Evolutionary conservation across 2,888 invertebrate genomes (phyloP), one percentile per base, ranked within the genome.

Genomic region (Euzetes globulus): DNA sequence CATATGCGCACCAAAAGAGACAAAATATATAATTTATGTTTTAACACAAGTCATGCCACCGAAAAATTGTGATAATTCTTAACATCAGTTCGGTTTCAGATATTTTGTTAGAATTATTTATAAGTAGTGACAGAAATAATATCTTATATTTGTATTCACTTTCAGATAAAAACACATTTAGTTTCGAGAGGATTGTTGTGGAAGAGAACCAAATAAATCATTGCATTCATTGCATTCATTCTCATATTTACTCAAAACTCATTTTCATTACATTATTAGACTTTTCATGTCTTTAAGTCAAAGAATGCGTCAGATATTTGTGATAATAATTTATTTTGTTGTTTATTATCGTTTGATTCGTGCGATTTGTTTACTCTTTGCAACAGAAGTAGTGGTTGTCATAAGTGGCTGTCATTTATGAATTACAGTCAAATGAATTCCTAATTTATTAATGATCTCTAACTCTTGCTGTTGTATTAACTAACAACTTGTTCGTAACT

Each of bases 161-260:
- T 55, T 55, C 7, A 55, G 55, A 55, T 55, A 55, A 55, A 55
- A 55, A 55, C 55, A 55, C n/a, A 55, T 55, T 55, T 55, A 55
- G 25, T 55, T 50, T 55, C 11, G 55, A 55, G 55, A 55, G 55
- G 55, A 55, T 55, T 55, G 6, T 55, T 19, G 19, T 50, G n/a
- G 50, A 50, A n/a, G 50, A 19, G 50, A 50, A 60, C 22, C 6
- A 11, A 60, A 60, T 60, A 60, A 60, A 60, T 60, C 60, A 60
- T 60, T 60, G 13, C 60, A 60, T 60, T 60, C 60, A 29, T 60
- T 33, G 29, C 1, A 27, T 58, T 27, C 27, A 17, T 58, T 58
- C 58, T 19, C 13, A 60, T 60, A 60, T 60, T 60, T 60, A 22
- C 60, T 60, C 2, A 58, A 25, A 58, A 58, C 58, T 25, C 22